Evolutionary conservation across 2,888 invertebrate genomes (phyloP).

Genomic region (Harpalus rufipes): DNA sequence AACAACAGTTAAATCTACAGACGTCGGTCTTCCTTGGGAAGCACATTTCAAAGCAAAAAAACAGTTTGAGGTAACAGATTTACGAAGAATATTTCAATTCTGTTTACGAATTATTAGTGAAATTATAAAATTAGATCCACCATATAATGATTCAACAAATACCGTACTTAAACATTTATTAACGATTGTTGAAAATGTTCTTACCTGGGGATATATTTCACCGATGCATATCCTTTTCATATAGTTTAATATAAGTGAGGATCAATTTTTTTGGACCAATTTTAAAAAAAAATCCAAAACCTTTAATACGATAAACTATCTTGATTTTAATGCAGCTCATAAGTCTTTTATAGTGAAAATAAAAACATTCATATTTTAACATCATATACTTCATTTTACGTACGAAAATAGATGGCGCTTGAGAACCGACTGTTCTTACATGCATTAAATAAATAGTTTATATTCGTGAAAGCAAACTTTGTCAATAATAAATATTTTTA

Average conservation of each 20-base stretch:
- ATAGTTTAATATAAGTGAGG: neutral
- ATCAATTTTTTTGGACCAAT: too few relatives aligned
- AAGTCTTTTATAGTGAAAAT: too few relatives aligned
- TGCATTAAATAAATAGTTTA: too few relatives aligned
- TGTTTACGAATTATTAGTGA: constrained; percentile 82
- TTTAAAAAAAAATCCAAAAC: too few relatives aligned
- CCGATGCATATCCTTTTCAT: constrained; percentile 76
- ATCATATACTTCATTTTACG: too few relatives aligned
- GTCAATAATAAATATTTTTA: too few relatives aligned
- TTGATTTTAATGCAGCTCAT: too few relatives aligned
- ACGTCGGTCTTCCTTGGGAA: constrained; percentile 93
- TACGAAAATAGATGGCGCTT: too few relatives aligned
- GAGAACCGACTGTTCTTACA: too few relatives aligned
- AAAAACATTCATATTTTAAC: too few relatives aligned
- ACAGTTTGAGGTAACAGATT: constrained; percentile 89
- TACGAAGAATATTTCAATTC: constrained; percentile 89
- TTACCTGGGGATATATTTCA: constrained; percentile 90
- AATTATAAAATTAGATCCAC: constrained; percentile 78
- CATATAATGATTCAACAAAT: constrained; percentile 78
- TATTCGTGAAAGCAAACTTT: too few relatives aligned
- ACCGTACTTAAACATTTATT: constrained; percentile 84
- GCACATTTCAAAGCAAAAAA: constrained; percentile 91
- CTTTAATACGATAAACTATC: too few relatives aligned
- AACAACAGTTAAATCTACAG: constrained; percentile 90
- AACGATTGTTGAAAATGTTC: constrained; percentile 87